Base-by-base conservation (phyloP, 2,888 invertebrate species). In the Acanthosepion esculentum region DNA sequence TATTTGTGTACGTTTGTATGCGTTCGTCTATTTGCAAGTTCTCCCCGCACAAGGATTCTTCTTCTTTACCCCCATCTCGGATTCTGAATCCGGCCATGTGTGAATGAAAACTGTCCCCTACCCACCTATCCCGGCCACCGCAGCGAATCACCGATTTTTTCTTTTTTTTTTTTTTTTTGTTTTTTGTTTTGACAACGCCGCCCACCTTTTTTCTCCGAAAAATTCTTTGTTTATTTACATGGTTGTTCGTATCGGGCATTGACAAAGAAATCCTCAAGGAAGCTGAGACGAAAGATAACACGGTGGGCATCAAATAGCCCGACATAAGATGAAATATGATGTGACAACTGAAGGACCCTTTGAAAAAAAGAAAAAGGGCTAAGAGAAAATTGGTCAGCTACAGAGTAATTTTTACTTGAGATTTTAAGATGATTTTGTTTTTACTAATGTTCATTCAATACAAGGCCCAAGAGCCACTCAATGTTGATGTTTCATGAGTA, bases 281-380 rank as follows among this genome's bases (percentile, higher is more conserved):
- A 78, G 78, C 78, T 15, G 29, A 78, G 78, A 78, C 8, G 29
- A n/a, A 78, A 78, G n/a, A n/a, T 78, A 78, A 78, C 29, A n/a
- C 78, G 1, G 12, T 18, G n/a, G 12, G n/a, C 78, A n/a, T 78
- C 78, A 78, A 78, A n/a, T 78, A n/a, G 78, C 8, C 78, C 78
- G n/a, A 78, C 29, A 0, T n/a, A 8, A 29, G n/a, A 78, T 78
- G 78, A 78, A 78, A 78, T 78, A 78, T 78, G 78, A 78, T 29
- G 78, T 78, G 78, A 78, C 78, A 78, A 78, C 78, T 78, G 78
- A 78, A 78, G 78, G n/a, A 29, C n/a, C 29, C 78, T 78, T 78
- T 78, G 78, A n/a, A 78, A 29, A 78, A 78, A 78, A 78, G 7
- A 78, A 78, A 78, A 29, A 29, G 4, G 8, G 26, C 7, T 12